Base-by-base conservation (phyloP, 1,140 invertebrate genomes). In the Drosophila mojavensis region DNA sequence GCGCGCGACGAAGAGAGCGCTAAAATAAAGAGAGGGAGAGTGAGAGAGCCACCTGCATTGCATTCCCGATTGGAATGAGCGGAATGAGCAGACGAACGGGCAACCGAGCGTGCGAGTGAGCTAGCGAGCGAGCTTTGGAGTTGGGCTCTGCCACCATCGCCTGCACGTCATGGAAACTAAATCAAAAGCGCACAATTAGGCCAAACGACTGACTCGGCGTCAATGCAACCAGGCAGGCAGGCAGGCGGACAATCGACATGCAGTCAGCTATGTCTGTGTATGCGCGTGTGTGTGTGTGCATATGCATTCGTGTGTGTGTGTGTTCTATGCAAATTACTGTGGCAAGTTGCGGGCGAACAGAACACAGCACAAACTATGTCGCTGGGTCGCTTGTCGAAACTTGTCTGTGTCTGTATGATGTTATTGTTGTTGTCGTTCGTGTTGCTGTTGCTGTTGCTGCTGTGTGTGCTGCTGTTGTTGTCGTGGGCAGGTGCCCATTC, bases 111-210 rank as follows among this genome's bases (percentile, higher is more conserved):
- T 9, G 33, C 9, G 48, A 50, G 26, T 43, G 66, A 63, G 62
- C 51, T 54, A 64, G 51, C 24, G 67, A 67, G 20, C 20, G 20
- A 24, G 20, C 26, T 9, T 59, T 41, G 28, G 15, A 58, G 39
- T 54, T 53, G 36, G 36, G 48, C 28, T 20, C 9, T 30, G 51
- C 36, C 36, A 13, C 10, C 36, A 39, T 50, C 48, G 51, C 53
- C 56, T 55, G 39, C 73, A 72, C 62, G 63, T 64, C 78, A 80
- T 75, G 80, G 88, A 86, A 89, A 89, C 80, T 81, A 89, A 88
- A 84, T 88, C 77, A 84, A 81, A 89, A 89, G 84, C 84, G 66
- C 78, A 78, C 77, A 88, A 88, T 88, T 88, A 88, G 84, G 84
- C 84, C 84, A 88, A 84, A 77, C 78, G 80, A 80, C 50, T 45